A percentile compares a stretch with the other conserved stretches of the same genome.
Conservation (phyloP, 2,888 invertebrate species). For the Phragmatobia fuliginosa region DNA sequence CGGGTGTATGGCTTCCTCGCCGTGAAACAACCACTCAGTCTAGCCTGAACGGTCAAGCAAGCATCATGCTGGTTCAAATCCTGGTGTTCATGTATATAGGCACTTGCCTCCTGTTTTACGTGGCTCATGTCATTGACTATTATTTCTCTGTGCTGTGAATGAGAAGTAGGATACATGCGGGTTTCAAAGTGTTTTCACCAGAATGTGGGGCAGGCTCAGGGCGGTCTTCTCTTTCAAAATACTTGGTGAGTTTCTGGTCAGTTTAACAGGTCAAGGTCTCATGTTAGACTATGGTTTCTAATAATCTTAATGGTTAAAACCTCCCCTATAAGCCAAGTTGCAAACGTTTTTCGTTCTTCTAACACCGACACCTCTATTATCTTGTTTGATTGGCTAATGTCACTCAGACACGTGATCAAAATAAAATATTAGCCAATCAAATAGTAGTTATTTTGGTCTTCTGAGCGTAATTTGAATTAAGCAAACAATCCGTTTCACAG, state of each 20-base stretch:
- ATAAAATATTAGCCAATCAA: no score
- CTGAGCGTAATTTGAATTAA: no score
- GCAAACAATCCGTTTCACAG: no score
- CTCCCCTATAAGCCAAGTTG: no score
- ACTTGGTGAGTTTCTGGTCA: slow-evolving; percentile 62
- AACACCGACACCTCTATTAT: no score
- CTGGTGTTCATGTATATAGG: slow-evolving; percentile 84
- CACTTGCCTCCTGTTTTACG: slow-evolving; percentile 80
- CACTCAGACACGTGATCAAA: no score
- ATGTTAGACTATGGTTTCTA: neutral
- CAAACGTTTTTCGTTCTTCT: no score
- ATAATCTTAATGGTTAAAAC: no score
- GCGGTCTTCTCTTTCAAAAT: slow-evolving; percentile 56
- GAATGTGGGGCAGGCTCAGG: slow-evolving; percentile 50
- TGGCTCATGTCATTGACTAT: slow-evolving; percentile 82
- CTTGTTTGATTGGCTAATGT: no score
- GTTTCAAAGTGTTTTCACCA: slow-evolving; percentile 23
- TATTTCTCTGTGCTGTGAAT: slow-evolving; percentile 68
- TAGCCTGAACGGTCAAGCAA: slow-evolving; percentile 30
- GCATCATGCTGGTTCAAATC: slow-evolving; percentile 82
- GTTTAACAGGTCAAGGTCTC: neutral
- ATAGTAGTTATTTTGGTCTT: no score
- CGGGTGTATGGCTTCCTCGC: slow-evolving; percentile 54
- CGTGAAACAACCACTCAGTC: slow-evolving; percentile 45
- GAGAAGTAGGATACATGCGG: slow-evolving; percentile 20